Evolutionary conservation across 1,140 invertebrate genomes (phyloP).

Genomic region (Drosophila pseudoobscura): DNA sequence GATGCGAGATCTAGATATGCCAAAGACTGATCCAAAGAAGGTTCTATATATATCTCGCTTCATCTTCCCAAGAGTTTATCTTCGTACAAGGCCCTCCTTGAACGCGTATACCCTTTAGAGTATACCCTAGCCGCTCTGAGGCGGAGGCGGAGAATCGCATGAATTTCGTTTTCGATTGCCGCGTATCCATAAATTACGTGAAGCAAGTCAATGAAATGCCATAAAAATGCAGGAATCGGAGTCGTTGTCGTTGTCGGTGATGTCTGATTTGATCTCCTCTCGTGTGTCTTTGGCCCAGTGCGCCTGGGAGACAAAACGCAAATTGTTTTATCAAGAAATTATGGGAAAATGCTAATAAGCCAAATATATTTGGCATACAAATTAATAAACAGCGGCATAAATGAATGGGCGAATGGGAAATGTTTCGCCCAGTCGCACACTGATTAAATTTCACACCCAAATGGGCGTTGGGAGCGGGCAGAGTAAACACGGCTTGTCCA

Average conservation of each 20-base stretch:
- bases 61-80: no score
- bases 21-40: no score
- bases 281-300: slow-evolving; percentile 17
- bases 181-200: slow-evolving; percentile 58
- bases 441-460: slow-evolving; percentile 78
- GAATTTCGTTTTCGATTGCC: slow-evolving; percentile 4
- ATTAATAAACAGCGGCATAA: slow-evolving; percentile 72
- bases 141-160: slow-evolving; percentile 29
- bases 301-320: slow-evolving; percentile 27
- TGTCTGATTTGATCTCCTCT: slow-evolving; percentile 24
- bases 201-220: slow-evolving; percentile 67
- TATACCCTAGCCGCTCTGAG: no score
- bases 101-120: no score
- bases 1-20: no score
- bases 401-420: slow-evolving; percentile 38
- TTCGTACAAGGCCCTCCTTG: no score
- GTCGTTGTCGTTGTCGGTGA: neutral
- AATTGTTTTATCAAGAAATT: slow-evolving; percentile 73
- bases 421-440: slow-evolving; percentile 60
- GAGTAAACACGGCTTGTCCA: slow-evolving; percentile 51
- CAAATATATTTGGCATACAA: slow-evolving; percentile 74
- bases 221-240: slow-evolving; percentile 44
- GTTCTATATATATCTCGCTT: no score
- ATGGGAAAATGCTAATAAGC: slow-evolving; percentile 74
- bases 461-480: slow-evolving; percentile 16